Evolutionary conservation across 1,140 invertebrate species (phyloP).

Genomic region (Drosophila ananassae): DNA sequence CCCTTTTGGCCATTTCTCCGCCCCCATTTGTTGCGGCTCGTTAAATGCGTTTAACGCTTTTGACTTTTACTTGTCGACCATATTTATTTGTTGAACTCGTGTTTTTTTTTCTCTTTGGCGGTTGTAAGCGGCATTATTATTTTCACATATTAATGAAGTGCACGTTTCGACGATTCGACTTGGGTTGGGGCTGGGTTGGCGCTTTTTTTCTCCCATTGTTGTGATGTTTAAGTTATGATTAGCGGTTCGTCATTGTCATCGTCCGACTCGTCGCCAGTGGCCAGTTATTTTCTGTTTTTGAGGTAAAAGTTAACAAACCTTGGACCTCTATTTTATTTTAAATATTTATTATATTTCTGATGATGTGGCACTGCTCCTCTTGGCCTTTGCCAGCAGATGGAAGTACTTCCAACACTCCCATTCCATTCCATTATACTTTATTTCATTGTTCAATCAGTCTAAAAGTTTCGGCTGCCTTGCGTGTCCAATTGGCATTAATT

Average conservation of each 20-base stretch:
- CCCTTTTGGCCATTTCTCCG: neutral
- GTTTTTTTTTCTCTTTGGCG: slow-evolving; percentile 9
- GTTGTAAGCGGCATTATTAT: slow-evolving; percentile 52
- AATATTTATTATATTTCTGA: too few species aligned
- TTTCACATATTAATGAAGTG: slow-evolving; percentile 75
- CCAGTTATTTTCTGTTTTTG: slow-evolving; percentile 14
- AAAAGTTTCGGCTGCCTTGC: slow-evolving; percentile 65
- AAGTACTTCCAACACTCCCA: neutral
- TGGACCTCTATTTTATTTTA: slow-evolving; percentile 40
- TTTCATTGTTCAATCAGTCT: slow-evolving; percentile 62
- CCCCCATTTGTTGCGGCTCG: slow-evolving; percentile 52
- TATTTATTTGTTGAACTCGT: slow-evolving; percentile 38
- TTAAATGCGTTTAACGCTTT: slow-evolving; percentile 50
- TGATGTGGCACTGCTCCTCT: too few species aligned
- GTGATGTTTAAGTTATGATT: slow-evolving; percentile 75
- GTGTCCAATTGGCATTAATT: slow-evolving; percentile 65
- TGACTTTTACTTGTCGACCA: slow-evolving; percentile 49
- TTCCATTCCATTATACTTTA: slow-evolving; percentile 10
- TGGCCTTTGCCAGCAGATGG: slow-evolving; percentile 9
- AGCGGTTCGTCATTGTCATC: slow-evolving; percentile 75
- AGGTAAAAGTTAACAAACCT: slow-evolving; percentile 44
- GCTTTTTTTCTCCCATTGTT: slow-evolving; percentile 41
- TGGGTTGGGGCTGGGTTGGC: slow-evolving; percentile 5
- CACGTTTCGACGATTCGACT: slow-evolving; percentile 65
- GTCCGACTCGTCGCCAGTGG: slow-evolving; percentile 6